phyloP scores from a whole-genome alignment of 2,797 vertebrate species.

The Megaceryle alcyon region DNA sequence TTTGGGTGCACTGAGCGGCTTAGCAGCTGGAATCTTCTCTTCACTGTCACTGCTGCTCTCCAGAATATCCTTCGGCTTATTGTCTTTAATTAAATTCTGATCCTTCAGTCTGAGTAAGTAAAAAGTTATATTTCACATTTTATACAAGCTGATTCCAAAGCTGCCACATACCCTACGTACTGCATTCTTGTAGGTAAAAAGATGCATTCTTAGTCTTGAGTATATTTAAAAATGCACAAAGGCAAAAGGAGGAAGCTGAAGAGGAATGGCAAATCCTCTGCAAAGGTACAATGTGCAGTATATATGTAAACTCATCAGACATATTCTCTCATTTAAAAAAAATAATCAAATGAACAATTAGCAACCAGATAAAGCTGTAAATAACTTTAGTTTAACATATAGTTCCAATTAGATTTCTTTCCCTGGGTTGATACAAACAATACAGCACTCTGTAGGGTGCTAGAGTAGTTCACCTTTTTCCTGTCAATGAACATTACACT shows the following conservation, averaged over 20 bases:
- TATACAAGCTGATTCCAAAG: not conserved
- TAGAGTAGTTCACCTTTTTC: not conserved
- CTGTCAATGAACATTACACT: not conserved
- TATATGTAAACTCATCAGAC: not conserved
- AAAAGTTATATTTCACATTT: not conserved
- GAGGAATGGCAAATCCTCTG: not conserved
- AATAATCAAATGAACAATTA: not conserved
- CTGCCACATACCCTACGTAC: not conserved
- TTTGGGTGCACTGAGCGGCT: constrained; percentile 85
- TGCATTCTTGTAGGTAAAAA: not conserved
- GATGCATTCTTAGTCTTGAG: not conserved
- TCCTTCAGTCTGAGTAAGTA: constrained; percentile 85
- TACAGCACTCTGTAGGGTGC: not conserved
- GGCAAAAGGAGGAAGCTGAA: not conserved
- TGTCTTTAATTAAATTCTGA: constrained; percentile 81
- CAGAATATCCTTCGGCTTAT: constrained; percentile 83
- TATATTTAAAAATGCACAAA: not conserved
- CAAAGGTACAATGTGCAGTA: not conserved
- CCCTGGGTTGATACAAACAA: not conserved
- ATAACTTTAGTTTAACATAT: not conserved
- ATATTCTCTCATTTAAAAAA: not conserved
- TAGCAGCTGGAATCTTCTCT: constrained; percentile 88
- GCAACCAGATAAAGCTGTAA: not conserved
- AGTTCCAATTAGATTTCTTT: not conserved
- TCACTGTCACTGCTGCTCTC: constrained; percentile 98